Conservation (phyloP, 2,888 invertebrate species). For the Miltochrista miniata region DNA sequence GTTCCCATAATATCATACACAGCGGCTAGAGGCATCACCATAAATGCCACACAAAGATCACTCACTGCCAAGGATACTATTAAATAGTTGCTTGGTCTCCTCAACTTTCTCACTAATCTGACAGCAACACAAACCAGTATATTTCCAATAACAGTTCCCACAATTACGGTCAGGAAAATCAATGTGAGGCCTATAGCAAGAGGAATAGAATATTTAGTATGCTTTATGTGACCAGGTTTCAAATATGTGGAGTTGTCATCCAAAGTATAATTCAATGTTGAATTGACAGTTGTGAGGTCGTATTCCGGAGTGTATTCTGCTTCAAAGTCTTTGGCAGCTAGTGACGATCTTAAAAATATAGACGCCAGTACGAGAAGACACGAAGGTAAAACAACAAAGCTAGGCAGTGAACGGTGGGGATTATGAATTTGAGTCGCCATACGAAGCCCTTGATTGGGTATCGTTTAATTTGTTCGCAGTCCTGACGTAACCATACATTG, state of each 20-base stretch:
- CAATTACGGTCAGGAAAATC: slow-evolving; percentile 89
- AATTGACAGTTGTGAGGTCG: slow-evolving; percentile 57
- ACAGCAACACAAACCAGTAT: slow-evolving; percentile 97
- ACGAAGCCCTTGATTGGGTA: slow-evolving; percentile 76
- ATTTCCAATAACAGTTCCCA: slow-evolving; percentile 94
- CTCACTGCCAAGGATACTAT: slow-evolving; percentile 98
- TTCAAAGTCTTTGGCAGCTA: slow-evolving; percentile 61
- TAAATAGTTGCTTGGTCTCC: slow-evolving; percentile 95
- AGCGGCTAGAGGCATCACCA: slow-evolving; percentile 99
- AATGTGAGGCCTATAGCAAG: slow-evolving; percentile 87
- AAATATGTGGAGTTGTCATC: slow-evolving; percentile 56
- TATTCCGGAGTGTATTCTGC: slow-evolving; percentile 44
- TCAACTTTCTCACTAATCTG: slow-evolving; percentile 95
- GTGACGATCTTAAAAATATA: slow-evolving; percentile 59
- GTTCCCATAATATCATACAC: slow-evolving; percentile 95
- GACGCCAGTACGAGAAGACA: slow-evolving; percentile 76
- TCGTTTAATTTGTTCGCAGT: slow-evolving; percentile 63
- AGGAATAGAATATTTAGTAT: slow-evolving; percentile 70
- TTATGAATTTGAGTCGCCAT: slow-evolving; percentile 80
- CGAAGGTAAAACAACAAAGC: slow-evolving; percentile 83
- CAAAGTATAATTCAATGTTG: slow-evolving; percentile 64
- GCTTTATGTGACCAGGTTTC: slow-evolving; percentile 61
- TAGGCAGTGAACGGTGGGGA: slow-evolving; percentile 76
- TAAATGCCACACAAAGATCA: slow-evolving; percentile 96
- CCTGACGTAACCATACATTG: slow-evolving; percentile 76